Evolutionary conservation across 92 coral and sea anemone genomes (phyloP).

Genomic region (Muricea muricata): DNA sequence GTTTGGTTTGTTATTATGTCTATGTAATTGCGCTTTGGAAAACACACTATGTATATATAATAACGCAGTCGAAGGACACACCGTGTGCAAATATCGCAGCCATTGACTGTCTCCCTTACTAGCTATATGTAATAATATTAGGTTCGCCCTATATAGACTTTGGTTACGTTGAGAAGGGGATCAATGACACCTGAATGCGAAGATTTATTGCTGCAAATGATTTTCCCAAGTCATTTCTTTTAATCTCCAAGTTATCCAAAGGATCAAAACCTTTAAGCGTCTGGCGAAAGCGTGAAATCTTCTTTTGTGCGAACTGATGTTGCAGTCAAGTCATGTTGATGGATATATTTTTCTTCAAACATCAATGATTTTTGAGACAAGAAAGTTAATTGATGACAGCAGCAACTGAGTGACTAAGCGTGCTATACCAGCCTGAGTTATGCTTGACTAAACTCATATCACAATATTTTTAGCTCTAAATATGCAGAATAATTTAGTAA

Average conservation of each 20-base stretch:
- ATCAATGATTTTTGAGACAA: background rate
- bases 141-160: background rate
- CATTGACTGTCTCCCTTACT: background rate
- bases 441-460: background rate
- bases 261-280: background rate
- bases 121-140: background rate
- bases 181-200: background rate
- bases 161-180: background rate
- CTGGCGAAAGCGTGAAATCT: background rate
- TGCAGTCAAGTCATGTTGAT: background rate
- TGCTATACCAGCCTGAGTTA: background rate
- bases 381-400: background rate
- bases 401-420: background rate
- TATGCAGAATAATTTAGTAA: conserved; percentile 7
- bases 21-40: background rate
- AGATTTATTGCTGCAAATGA: background rate
- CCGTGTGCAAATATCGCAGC: background rate
- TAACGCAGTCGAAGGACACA: background rate
- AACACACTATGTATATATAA: background rate
- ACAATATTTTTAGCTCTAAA: background rate
- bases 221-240: background rate
- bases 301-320: background rate
- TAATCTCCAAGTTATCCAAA: background rate
- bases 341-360: background rate
- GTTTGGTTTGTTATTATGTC: conserved; percentile 7